Conservation (phyloP, 2,797 vertebrate genomes). For the Macrochelys suwanniensis region DNA sequence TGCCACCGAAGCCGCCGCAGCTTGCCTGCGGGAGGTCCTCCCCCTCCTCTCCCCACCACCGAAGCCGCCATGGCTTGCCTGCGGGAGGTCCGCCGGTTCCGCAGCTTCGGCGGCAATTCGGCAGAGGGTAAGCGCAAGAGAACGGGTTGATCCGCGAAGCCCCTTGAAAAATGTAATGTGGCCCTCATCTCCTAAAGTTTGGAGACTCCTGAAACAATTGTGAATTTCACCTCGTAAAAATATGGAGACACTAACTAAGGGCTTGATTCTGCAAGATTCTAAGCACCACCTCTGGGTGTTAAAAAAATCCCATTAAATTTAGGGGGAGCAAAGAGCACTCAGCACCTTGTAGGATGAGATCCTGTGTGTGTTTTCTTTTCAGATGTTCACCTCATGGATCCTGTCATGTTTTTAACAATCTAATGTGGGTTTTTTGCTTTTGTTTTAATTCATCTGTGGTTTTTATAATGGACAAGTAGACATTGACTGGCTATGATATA, state of each 20-base stretch:
- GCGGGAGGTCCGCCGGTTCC: no score
- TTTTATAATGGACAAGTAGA: constrained; percentile 51
- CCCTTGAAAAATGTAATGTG: no score
- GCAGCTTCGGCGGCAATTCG: no score
- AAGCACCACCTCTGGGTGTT: accelerated
- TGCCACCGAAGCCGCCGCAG: no score
- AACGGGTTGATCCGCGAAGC: no score
- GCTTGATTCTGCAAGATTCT: not conserved
- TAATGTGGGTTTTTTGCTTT: constrained; percentile 2
- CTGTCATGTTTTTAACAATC: constrained; percentile 6
- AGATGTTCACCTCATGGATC: not conserved
- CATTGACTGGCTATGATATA: constrained; percentile 58
- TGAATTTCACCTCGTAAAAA: not conserved
- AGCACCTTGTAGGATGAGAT: not conserved
- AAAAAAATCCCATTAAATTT: accelerated
- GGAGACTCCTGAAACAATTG: not conserved
- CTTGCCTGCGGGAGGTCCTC: no score
- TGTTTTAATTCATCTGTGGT: constrained; percentile 19
- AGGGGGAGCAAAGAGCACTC: not conserved
- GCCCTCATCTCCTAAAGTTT: no score
- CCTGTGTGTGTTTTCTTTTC: not conserved
- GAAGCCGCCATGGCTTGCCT: no score
- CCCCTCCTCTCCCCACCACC: no score
- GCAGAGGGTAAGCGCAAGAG: no score
- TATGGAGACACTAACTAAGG: not conserved